Evolutionary conservation across 2,888 invertebrate species (phyloP).

Genomic region (Hirtodrosophila cameraria): DNA sequence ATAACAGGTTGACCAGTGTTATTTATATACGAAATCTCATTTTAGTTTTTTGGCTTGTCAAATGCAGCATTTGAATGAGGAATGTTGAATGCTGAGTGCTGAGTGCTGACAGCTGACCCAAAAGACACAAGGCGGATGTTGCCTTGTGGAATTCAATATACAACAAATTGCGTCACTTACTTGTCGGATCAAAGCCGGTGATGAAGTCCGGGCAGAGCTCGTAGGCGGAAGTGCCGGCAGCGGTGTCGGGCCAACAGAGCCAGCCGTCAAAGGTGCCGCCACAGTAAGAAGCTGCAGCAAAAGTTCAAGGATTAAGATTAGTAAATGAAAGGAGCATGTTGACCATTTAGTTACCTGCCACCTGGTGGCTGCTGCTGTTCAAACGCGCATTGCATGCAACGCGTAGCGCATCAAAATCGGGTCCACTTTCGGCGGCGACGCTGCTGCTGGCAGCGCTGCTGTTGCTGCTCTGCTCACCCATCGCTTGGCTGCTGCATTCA

Average conservation of each 20-base stretch:
- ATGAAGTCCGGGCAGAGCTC: constrained; percentile 90
- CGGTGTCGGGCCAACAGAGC: constrained; percentile 91
- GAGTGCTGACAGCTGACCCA: constrained; percentile 23
- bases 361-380: constrained; percentile 66
- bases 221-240: constrained; percentile 87
- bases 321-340: constrained; percentile 12
- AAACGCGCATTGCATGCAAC: constrained; percentile 77
- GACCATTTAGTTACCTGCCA: constrained; percentile 65
- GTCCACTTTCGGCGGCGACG: constrained; percentile 60
- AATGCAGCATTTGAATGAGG: constrained; percentile 34
- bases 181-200: constrained; percentile 89
- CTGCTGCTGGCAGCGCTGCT: constrained; percentile 28
- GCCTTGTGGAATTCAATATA: constrained; percentile 49
- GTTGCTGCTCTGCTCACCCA: constrained; percentile 57
- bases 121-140: constrained; percentile 42
- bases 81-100: too few relatives aligned
- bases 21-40: constrained; percentile 24
- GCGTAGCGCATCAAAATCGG: constrained; percentile 75
- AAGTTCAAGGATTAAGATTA: constrained; percentile 15
- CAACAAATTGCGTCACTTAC: constrained; percentile 85
- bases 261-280: constrained; percentile 92
- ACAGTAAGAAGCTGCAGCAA: constrained; percentile 86
- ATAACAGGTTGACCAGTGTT: too few relatives aligned
- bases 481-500: constrained; percentile 42
- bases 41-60: constrained; percentile 40